Conservation (phyloP, 2,797 vertebrate genomes). For the Neopelma chrysocephalum region DNA sequence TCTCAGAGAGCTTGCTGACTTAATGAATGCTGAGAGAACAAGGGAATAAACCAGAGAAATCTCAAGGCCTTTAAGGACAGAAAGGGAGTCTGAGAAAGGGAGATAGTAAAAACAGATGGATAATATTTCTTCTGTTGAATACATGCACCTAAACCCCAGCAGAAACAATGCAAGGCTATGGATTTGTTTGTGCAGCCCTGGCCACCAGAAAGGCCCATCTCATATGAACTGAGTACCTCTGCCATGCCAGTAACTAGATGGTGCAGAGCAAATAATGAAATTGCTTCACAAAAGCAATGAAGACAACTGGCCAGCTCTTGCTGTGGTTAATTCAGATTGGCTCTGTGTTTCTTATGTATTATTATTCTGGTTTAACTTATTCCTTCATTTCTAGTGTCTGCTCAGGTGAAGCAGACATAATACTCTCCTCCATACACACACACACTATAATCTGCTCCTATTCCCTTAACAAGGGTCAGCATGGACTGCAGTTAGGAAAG, state of each 20-base stretch:
- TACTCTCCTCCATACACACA: neutral
- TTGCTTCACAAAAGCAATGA: neutral
- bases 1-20: neutral
- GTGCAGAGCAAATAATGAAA: conserved; percentile 30
- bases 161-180: neutral
- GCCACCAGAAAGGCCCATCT: neutral
- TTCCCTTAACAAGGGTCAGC: neutral
- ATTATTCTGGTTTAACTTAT: neutral
- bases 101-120: conserved; percentile 8
- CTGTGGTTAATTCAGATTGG: neutral
- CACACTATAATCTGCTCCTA: neutral
- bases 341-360: neutral
- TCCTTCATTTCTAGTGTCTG: neutral
- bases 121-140: conserved; percentile 8
- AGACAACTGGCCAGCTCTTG: conserved; percentile 3
- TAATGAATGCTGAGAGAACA: neutral
- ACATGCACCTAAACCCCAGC: neutral
- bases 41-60: neutral
- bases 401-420: neutral
- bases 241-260: conserved; percentile 6
- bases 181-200: neutral
- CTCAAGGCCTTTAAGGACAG: conserved; percentile 26
- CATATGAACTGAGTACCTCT: conserved; percentile 13
- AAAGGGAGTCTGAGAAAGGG: neutral
- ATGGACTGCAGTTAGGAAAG: neutral